Evolutionary conservation across 2,113 vertebrate genomes (phyloP), one percentile per base, ranked within the genome.

Genomic region (Morone saxatilis): DNA sequence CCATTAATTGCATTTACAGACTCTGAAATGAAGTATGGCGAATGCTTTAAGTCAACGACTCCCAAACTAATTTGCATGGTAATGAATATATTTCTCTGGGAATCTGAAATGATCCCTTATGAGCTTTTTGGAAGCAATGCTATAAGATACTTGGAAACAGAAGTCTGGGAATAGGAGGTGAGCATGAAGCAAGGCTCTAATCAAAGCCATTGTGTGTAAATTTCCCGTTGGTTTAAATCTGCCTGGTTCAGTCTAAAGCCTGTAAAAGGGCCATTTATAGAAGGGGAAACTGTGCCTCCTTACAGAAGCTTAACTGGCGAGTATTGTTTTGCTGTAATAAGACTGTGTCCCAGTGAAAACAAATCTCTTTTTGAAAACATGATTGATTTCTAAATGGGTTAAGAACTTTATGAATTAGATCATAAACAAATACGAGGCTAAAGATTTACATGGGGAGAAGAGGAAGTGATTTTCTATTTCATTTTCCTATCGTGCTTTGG

Each of bases 1-100:
- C 88, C 90, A 95, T 91, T 96, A 96, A 96, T 96, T 96, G 92
- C 93, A 94, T 96, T 96, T 95, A 96, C 94, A 90, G 91, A 84
- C 87, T 94, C 94, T 93, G 89, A 94, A 95, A 96, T 95, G 85
- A 96, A 95, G 92, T 94, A 94, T 88, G 88, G 93, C 86, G 87
- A 93, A 95, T 93, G 91, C 81, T 93, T 95, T 94, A 95, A 94
- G 91, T 93, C 92, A 93, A 92, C 86, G 78, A 82, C 91, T 95
- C 88, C 83, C 93, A 88, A 92, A 95, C 93, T 94, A 93, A 96
- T 96, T 95, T 96, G 90, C 94, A 96, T 96, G 94, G 91, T 95
- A 95, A 96, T 96, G 94, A 95, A 94, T 94, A 93, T 77, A 90
- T 95, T 94, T 95, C 93, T 91, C 83, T 84, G 92, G 93, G 93